Percentiles rank a stretch among this genome's conserved stretches.
Evolutionary conservation across 2,888 invertebrate genomes (phyloP).

Genomic region (Sinohyriopsis cumingii): DNA sequence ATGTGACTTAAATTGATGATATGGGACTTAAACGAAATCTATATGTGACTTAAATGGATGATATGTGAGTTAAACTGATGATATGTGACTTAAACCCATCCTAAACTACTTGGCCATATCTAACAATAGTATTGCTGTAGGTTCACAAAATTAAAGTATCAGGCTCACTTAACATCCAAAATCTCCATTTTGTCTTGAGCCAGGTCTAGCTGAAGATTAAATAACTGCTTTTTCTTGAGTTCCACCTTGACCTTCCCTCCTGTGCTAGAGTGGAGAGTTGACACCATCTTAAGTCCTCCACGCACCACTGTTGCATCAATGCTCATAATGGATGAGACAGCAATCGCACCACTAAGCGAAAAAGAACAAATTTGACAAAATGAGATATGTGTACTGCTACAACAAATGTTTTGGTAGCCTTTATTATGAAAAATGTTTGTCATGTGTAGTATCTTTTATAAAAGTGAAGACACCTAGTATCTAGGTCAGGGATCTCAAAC

Average conservation of each 20-base stretch:
- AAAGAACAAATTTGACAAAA: not conserved
- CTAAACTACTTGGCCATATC: not conserved
- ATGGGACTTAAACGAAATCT: too few relatives aligned
- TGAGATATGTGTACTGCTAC: not conserved
- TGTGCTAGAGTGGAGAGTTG: slow-evolving; percentile 88
- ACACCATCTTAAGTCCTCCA: slow-evolving; percentile 87
- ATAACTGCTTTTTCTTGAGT: slow-evolving; percentile 79
- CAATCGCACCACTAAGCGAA: slow-evolving; percentile 82
- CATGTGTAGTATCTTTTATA: too few relatives aligned
- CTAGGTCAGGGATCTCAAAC: too few relatives aligned
- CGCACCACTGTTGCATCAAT: slow-evolving; percentile 86
- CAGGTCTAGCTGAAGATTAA: slow-evolving; percentile 84
- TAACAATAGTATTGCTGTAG: not conserved
- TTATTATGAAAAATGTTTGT: too few relatives aligned
- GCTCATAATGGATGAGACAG: slow-evolving; percentile 88
- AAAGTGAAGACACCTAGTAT: too few relatives aligned
- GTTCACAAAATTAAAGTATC: not conserved
- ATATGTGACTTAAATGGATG: too few relatives aligned
- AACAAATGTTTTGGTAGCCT: too few relatives aligned
- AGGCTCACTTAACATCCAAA: slow-evolving; percentile 78
- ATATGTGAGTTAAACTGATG: too few relatives aligned
- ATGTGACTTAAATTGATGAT: too few relatives aligned
- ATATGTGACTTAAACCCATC: not conserved
- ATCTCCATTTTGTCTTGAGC: slow-evolving; percentile 90
- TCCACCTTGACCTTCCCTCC: slow-evolving; percentile 84